Evolutionary conservation across 2,797 vertebrate genomes (phyloP).

Genomic region (Chloroceryle inda): DNA sequence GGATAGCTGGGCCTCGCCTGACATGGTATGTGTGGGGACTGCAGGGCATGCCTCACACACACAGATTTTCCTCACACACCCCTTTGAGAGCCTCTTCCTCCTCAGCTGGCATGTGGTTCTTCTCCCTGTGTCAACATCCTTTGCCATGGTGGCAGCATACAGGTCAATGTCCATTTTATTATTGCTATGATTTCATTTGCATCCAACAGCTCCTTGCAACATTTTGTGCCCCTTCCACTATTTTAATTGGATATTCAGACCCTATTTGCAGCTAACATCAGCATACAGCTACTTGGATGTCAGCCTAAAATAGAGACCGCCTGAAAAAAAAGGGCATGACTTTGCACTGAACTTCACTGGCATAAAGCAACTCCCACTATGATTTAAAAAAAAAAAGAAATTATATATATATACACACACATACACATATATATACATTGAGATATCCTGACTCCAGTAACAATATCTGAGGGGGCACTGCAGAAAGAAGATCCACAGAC

Average conservation of each 20-base stretch:
- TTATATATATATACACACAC: rapidly evolving
- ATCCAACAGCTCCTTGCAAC: neutral
- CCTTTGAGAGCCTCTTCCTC: neutral
- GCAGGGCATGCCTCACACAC: neutral
- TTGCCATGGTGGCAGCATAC: neutral
- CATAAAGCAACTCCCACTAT: neutral
- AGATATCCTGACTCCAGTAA: neutral
- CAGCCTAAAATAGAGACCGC: neutral
- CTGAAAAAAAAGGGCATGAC: neutral
- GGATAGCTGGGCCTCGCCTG: neutral
- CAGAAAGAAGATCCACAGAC: neutral
- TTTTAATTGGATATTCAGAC: neutral
- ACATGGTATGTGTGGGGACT: neutral
- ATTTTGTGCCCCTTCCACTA: neutral
- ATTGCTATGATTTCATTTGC: neutral
- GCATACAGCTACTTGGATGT: neutral
- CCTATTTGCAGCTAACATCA: neutral
- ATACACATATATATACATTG: neutral
- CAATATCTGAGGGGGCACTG: neutral
- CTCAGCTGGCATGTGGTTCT: neutral
- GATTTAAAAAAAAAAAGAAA: no score
- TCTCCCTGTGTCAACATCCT: neutral
- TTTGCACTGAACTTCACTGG: neutral
- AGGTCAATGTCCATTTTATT: neutral
- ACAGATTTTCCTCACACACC: neutral